Percentiles rank a stretch among this genome's conserved stretches.
Evolutionary conservation across 2,797 vertebrate genomes (phyloP).

Genomic region (Chelidonichthys spinosus): DNA sequence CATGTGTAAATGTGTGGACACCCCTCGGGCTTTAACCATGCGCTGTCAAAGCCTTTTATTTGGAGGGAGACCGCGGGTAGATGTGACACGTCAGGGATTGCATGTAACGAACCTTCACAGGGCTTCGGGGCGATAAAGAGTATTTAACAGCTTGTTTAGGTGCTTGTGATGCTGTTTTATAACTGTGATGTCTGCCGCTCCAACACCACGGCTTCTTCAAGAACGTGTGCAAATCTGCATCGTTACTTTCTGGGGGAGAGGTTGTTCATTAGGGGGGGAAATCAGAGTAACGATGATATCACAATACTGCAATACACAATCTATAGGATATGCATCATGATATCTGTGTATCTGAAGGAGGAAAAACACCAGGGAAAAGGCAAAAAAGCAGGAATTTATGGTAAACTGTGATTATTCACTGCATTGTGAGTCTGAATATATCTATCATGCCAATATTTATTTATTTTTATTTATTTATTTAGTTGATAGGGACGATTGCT

Average conservation of each 20-base stretch:
- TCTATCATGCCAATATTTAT: no score
- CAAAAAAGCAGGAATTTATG: no score
- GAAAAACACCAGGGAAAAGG: no score
- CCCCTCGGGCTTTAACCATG: slow-evolving; percentile 49
- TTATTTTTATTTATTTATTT: no score
- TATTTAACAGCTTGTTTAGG: slow-evolving; percentile 17
- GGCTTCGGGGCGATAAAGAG: slow-evolving; percentile 14
- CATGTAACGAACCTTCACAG: slow-evolving; percentile 31
- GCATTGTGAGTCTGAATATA: no score
- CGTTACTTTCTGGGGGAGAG: not conserved
- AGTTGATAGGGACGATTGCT: no score
- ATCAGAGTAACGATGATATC: no score
- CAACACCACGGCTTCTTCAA: not conserved
- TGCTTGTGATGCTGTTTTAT: not conserved
- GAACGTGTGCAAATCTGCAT: not conserved
- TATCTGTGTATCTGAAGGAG: no score
- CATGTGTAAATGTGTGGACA: slow-evolving; percentile 43
- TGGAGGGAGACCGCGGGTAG: slow-evolving; percentile 46
- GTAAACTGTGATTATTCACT: no score
- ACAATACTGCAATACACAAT: no score
- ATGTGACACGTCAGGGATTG: slow-evolving; percentile 44
- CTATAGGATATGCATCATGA: no score
- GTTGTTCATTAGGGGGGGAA: not conserved
- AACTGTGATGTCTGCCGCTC: not conserved
- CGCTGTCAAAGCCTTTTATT: slow-evolving; percentile 61